Percentiles rank a stretch among this genome's conserved stretches.
Evolutionary conservation across 1,140 invertebrate species (phyloP).

Genomic region (Episyrphus balteatus): DNA sequence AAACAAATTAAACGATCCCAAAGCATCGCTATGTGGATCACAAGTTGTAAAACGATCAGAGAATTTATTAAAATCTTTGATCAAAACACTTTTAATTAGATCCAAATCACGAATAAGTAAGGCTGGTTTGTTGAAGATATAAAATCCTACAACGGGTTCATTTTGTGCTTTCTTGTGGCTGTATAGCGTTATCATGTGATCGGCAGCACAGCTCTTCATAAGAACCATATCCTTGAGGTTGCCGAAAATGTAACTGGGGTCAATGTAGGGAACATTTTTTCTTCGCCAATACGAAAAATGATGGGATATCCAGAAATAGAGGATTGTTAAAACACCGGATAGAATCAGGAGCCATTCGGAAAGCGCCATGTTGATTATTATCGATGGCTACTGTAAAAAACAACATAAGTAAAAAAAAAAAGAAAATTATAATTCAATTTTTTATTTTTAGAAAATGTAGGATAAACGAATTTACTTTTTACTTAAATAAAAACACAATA

Average conservation of each 20-base stretch:
- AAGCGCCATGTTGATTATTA: no score
- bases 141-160: conserved; percentile 37
- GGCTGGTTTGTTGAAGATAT: conserved; percentile 37
- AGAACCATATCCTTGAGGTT: conserved; percentile 27
- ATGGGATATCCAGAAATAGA: no score
- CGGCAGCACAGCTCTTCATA: conserved; percentile 24
- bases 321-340: no score
- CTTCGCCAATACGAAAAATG: conserved; percentile 24
- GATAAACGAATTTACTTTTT: no score
- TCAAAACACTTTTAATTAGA: conserved; percentile 40
- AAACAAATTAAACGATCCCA: conserved; percentile 31
- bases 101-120: conserved; percentile 42
- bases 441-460: no score
- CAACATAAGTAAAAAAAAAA: no score
- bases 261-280: conserved; percentile 28
- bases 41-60: conserved; percentile 29
- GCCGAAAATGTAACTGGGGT: conserved; percentile 24
- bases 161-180: conserved; percentile 23
- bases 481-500: no score
- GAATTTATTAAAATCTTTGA: conserved; percentile 40
- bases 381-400: no score
- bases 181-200: conserved; percentile 27
- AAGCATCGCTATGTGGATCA: conserved; percentile 21
- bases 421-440: no score
- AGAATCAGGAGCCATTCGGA: no score